Base-by-base conservation (phyloP, 2,797 vertebrate species). In the Molossus molossus region DNA sequence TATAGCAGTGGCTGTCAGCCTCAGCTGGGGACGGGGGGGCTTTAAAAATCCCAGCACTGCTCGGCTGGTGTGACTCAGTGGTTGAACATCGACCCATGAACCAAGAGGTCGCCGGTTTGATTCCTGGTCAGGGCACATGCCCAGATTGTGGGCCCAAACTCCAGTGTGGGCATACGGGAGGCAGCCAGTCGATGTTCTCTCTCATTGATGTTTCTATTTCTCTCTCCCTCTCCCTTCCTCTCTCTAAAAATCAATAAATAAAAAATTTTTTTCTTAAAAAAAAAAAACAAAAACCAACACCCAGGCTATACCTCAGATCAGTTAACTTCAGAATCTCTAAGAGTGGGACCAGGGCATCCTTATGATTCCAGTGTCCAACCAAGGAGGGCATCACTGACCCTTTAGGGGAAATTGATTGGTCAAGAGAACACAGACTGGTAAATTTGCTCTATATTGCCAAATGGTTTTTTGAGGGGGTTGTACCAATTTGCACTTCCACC, bases 391-490 rank as follows among this genome's bases (percentile, higher is more conserved):
- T 48, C 29, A n/a, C n/a, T 29, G 20, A 65, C 48, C 15, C 27
- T 73, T 7, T 0, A 23, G 64, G 40, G 69, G 33, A 88, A 37
- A 25, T 3, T 18, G 79, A 60, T 20, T 23, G 18, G n/a, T 33
- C 23, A 57, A 69, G 53, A 69, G 25, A 65, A 53, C 18, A 72
- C 0, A 67, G 60, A 37, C 15, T 69, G 40, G 37, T 45, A 67
- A 64, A 57, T 70, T 27, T 72, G 48, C 45, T 29, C 21, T 62
- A 14, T 57, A 3, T 14, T 29, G 25, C 57, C 91, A 50, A 37
- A 29, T 5, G n/a, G 25, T 40, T 65, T 77, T 27, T 20, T 9
- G 0, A 4, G 15, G 18, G 20, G 4, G 0, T 11, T 27, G 14
- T 37, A 67, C 29, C 58, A 11, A 20, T 1, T 15, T 48, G 73